phyloP scores from a whole-genome alignment of 2,888 invertebrate genomes.

The Fragum fragum region DNA sequence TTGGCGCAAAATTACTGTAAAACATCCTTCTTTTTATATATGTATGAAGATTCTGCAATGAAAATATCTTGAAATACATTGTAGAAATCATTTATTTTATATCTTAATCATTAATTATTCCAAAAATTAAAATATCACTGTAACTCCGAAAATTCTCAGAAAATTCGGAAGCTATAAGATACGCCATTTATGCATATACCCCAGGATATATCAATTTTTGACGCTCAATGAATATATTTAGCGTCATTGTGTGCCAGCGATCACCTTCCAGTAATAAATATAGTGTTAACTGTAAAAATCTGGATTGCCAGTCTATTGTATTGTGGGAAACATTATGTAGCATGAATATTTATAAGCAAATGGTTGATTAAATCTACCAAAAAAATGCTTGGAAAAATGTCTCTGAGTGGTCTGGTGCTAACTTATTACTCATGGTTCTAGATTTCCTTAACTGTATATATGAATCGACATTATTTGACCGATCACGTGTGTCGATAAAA shows the following conservation, averaged over 20 bases:
- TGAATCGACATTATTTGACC: too few species aligned
- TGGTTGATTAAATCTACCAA: conserved; percentile 34
- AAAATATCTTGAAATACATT: too few species aligned
- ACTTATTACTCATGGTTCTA: conserved; percentile 12
- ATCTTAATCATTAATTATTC: too few species aligned
- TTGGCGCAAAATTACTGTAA: too few species aligned
- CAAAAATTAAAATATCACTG: too few species aligned
- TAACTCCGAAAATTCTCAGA: too few species aligned
- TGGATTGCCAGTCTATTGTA: conserved; percentile 36
- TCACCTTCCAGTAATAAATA: conserved; percentile 42
- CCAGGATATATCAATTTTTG: not conserved
- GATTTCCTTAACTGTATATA: too few species aligned
- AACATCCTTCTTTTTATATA: too few species aligned
- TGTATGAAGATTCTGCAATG: too few species aligned
- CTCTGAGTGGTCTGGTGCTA: not conserved
- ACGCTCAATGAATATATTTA: conserved; percentile 10
- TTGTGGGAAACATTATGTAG: conserved; percentile 33
- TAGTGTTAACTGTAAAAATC: conserved; percentile 49
- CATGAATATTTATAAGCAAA: conserved; percentile 56
- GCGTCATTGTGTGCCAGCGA: conserved; percentile 13
- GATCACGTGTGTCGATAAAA: too few species aligned
- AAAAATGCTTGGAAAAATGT: conserved; percentile 32
- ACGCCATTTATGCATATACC: not conserved
- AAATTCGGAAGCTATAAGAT: not conserved
- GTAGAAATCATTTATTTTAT: too few species aligned